These are phyloP conservation scores for Ptilodon capucinus DNA, from an alignment of 2,888 invertebrate genomes.

Conservation along the genomic window DNA sequence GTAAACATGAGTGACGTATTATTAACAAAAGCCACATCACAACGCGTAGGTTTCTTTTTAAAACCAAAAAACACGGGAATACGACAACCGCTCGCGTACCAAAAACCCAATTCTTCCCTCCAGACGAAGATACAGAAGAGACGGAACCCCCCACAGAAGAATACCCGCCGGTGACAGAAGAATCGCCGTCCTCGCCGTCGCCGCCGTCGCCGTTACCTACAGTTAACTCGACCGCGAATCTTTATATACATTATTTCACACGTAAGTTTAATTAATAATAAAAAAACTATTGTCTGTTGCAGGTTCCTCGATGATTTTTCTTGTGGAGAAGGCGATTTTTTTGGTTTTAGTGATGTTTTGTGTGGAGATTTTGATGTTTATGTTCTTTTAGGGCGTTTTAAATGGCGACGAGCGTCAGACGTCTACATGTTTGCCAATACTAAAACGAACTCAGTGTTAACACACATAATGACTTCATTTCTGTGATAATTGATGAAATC, in stretches of 20 bases:
- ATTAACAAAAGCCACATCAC: constrained; percentile 1
- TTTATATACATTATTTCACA: constrained; percentile 74
- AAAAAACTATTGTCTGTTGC: constrained; percentile 56
- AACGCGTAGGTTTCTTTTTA: not conserved
- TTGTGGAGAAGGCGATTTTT: not conserved
- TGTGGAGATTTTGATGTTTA: not conserved
- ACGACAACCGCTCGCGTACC: constrained; percentile 70
- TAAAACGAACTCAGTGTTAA: too few species aligned
- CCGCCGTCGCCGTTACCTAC: constrained; percentile 50
- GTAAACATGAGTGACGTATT: not conserved
- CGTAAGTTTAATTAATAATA: constrained; percentile 62
- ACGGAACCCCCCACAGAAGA: constrained; percentile 46
- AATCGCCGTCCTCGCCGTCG: constrained; percentile 34
- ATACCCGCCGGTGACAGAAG: constrained; percentile 43
- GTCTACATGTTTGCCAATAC: too few species aligned
- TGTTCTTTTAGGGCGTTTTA: too few species aligned
- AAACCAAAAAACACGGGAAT: constrained; percentile 46
- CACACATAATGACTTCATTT: too few species aligned
- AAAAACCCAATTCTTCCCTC: constrained; percentile 49
- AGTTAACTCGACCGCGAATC: constrained; percentile 59
- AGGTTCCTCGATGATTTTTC: constrained; percentile 31
- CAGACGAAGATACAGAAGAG: constrained; percentile 73
- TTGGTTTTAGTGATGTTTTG: not conserved
- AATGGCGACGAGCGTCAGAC: too few species aligned
- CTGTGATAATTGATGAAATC: too few species aligned